Base-by-base conservation (phyloP, 2,797 vertebrate species). In the Acrocephalus scirpaceus region DNA sequence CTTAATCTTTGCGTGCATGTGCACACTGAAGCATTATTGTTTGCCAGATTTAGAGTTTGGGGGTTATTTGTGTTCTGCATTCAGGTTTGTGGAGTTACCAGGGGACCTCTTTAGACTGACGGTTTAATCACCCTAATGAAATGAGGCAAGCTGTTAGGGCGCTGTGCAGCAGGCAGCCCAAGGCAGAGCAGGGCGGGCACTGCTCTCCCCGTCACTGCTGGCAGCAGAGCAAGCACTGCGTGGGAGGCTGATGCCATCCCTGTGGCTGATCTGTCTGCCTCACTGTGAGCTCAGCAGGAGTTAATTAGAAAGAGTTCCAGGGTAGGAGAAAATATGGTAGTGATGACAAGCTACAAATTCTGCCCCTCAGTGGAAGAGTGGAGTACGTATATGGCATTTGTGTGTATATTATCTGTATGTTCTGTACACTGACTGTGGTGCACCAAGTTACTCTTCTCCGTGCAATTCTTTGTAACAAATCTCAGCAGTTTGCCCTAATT, bases 191-290 rank as follows among this genome's bases (percentile, higher is more conserved):
- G 54, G 40, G 19, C 0, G 0, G 38, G 69, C 30, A 2, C 78
- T 47, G 58, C 54, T 36, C 13, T 54, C 13, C 21, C 36, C 27
- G 66, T 30, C 5, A 0, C 10, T 19, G 42, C 53, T 4, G 8
- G 42, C 16, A 4, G 27, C 27, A 7, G n/a, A 23, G 34, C 9
- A 3, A 29, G 58, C 25, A 6, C n/a, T 2, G 2, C 0, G 0
- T 1, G 1, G 53, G n/a, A 36, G n/a, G 50, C 18, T 74, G 22
- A 8, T 72, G 38, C 25, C 34, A 19, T 50, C 34, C 21, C 62
- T 21, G 10, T 5, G 25, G 25, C n/a, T 42, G 13, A 70, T 44
- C 88, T 3, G 0, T 30, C 70, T 81, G 66, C 54, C 42, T 26
- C 2, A 0, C 13, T 7, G n/a, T 4, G 32, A n/a, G n/a, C 3